Evolutionary conservation across 1,140 invertebrate species (phyloP).

Genomic region (Solenopsis invicta): DNA sequence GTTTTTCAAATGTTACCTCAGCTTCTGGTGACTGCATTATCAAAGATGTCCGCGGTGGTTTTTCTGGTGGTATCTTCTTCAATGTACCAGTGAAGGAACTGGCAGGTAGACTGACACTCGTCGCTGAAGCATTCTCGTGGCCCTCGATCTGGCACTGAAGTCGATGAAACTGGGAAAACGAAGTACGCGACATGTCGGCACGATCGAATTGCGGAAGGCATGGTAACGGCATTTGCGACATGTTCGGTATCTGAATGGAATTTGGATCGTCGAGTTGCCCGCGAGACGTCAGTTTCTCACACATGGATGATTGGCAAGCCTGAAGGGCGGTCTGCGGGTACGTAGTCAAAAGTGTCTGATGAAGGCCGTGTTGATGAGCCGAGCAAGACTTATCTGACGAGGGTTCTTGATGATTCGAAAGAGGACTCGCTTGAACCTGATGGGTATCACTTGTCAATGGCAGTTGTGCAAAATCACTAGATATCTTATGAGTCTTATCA

Average conservation of each 20-base stretch:
- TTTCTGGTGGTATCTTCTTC: constrained; percentile 86
- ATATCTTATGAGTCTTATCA: constrained; percentile 78
- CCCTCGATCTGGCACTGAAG: constrained; percentile 80
- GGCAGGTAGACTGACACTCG: constrained; percentile 45
- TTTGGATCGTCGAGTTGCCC: constrained; percentile 80
- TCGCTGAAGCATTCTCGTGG: constrained; percentile 75
- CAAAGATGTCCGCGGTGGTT: constrained; percentile 85
- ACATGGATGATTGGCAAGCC: constrained; percentile 79
- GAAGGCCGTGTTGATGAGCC: constrained; percentile 75
- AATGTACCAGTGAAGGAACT: constrained; percentile 83
- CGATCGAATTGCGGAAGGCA: constrained; percentile 83
- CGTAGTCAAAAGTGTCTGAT: constrained; percentile 79
- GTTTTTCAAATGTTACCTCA: constrained; percentile 81
- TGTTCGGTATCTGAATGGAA: constrained; percentile 81
- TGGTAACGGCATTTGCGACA: constrained; percentile 83
- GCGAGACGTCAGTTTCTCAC: constrained; percentile 82
- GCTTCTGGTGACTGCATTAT: constrained; percentile 85
- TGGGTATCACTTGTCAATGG: constrained; percentile 72
- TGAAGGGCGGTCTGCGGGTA: constrained; percentile 75
- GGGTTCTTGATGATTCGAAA: constrained; percentile 78
- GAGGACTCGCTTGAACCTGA: constrained; percentile 73
- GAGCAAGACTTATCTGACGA: constrained; percentile 64
- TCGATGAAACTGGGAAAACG: constrained; percentile 82
- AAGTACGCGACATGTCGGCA: constrained; percentile 75
- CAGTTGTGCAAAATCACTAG: constrained; percentile 71